These are phyloP conservation scores for Eueides isabella DNA, from an alignment of 1,140 invertebrate species.

Conservation along the genomic window DNA sequence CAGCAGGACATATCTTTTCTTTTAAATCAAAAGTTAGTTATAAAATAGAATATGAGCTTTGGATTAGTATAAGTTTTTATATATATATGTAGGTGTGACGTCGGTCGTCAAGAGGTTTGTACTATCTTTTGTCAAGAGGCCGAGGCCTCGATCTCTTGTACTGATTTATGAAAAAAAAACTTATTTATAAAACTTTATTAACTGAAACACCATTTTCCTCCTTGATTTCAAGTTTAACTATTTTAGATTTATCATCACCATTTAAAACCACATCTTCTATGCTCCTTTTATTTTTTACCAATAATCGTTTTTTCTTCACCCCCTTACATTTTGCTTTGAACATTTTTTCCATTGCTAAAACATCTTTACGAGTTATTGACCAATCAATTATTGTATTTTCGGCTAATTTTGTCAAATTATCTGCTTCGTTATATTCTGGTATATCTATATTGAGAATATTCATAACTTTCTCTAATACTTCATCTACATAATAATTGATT, in stretches of 20 bases:
- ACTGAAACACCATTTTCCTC: constrained; percentile 43
- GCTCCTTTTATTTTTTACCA: constrained; percentile 67
- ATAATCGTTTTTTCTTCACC: constrained; percentile 67
- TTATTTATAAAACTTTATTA: neutral
- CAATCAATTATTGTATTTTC: constrained; percentile 62
- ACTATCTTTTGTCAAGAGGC: too few relatives aligned
- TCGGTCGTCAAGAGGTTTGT: too few relatives aligned
- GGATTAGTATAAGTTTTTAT: too few relatives aligned
- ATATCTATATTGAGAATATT: constrained; percentile 88
- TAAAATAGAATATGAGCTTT: too few relatives aligned
- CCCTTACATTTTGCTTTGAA: constrained; percentile 75
- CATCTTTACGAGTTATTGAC: constrained; percentile 66
- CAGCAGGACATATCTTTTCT: too few relatives aligned
- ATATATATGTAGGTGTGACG: too few relatives aligned
- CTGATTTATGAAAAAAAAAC: too few relatives aligned
- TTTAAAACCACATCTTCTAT: constrained; percentile 9
- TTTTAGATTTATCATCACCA: constrained; percentile 58
- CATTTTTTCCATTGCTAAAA: constrained; percentile 64
- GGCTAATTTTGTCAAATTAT: constrained; percentile 86
- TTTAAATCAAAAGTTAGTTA: too few relatives aligned
- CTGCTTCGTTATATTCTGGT: constrained; percentile 85
- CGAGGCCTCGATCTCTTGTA: too few relatives aligned
- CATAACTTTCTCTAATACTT: constrained; percentile 90
- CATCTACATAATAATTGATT: constrained; percentile 95
- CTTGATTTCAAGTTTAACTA: constrained; percentile 62